These are phyloP conservation scores for Sabatieria punctata DNA, from an alignment of 2,888 invertebrate species.

Conservation along the genomic window DNA sequence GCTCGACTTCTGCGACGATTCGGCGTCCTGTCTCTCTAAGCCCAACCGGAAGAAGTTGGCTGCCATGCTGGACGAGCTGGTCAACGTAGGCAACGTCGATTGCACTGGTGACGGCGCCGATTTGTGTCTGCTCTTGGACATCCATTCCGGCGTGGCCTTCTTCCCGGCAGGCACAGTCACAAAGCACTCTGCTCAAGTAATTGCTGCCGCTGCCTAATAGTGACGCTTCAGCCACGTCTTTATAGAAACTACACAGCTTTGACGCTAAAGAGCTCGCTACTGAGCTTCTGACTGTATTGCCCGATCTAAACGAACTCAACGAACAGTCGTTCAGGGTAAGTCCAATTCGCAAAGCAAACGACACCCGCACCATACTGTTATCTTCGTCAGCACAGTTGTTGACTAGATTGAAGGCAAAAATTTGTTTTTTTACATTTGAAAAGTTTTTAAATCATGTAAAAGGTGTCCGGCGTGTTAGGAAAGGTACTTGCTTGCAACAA, in stretches of 20 bases:
- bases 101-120: constrained; percentile 33
- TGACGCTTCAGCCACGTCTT: not conserved
- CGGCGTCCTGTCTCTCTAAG: constrained; percentile 21
- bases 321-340: constrained; percentile 43
- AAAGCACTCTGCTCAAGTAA: constrained; percentile 13
- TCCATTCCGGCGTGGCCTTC: constrained; percentile 33
- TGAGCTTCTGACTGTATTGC: constrained; percentile 44
- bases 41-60: constrained; percentile 43
- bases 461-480: too few species aligned
- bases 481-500: too few species aligned
- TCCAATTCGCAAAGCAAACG: too few species aligned
- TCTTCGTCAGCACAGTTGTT: too few species aligned
- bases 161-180: constrained; percentile 26
- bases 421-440: too few species aligned
- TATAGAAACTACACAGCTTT: constrained; percentile 31
- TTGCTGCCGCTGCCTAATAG: not conserved
- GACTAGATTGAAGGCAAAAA: too few species aligned
- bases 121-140: constrained; percentile 37
- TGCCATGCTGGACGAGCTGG: constrained; percentile 46
- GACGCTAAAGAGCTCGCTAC: constrained; percentile 43
- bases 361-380: too few species aligned
- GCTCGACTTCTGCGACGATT: constrained; percentile 41
- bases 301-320: constrained; percentile 45
- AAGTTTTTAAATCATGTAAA: too few species aligned
- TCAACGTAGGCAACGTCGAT: constrained; percentile 41